These are phyloP conservation scores for Limnephilus auricula DNA, from an alignment of 2,888 invertebrate species.

Conservation along the genomic window DNA sequence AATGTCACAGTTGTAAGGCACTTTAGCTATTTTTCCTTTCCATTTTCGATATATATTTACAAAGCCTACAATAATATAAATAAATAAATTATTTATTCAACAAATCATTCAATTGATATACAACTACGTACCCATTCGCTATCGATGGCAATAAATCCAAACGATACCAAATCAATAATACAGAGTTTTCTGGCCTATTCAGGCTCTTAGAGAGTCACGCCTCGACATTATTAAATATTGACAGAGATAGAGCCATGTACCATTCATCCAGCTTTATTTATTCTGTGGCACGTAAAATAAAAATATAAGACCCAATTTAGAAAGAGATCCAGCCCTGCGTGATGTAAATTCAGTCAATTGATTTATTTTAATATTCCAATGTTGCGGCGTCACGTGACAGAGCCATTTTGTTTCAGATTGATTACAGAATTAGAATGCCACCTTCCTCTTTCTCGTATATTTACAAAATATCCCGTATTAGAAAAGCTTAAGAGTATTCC, in stretches of 20 bases:
- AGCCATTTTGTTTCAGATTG: background rate
- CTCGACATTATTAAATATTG: background rate
- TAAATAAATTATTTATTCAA: no score
- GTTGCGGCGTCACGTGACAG: background rate
- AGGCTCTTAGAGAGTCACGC: background rate
- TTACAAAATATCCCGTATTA: no score
- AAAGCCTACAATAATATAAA: no score
- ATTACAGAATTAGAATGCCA: background rate
- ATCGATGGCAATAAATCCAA: background rate
- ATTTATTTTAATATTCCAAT: background rate
- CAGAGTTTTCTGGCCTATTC: background rate
- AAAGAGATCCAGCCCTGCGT: background rate
- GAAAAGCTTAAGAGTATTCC: no score
- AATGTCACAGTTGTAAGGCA: no score
- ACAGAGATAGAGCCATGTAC: background rate
- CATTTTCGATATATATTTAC: no score
- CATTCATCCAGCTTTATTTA: background rate
- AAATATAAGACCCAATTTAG: background rate
- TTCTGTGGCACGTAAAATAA: background rate
- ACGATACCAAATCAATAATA: background rate
- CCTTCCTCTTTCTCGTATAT: no score
- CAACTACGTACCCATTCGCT: background rate
- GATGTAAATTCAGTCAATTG: background rate
- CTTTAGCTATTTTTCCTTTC: no score
- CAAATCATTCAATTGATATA: no score